Base-by-base conservation (phyloP, 92 coral and sea anemone species). In the Micromussa lordhowensis region DNA sequence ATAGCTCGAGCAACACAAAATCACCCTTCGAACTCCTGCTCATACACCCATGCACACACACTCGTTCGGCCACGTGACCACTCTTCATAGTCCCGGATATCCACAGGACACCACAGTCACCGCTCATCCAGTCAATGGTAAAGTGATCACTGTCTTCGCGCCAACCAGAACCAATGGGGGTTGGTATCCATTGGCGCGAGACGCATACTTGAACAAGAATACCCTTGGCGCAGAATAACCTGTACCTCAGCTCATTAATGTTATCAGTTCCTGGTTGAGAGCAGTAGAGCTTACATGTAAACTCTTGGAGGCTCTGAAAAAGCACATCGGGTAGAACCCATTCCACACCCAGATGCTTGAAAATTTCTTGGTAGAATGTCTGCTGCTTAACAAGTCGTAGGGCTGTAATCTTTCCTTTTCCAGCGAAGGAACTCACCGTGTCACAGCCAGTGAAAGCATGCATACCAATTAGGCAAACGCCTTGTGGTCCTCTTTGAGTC, bases 371-470 rank as follows among this genome's bases (percentile, higher is more conserved):
- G 69, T 68, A 78, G 78, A 83, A 3, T 3, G 14, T 68, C 68
- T 85, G 49, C 54, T 80, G 35, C 49, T 77, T 80, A 63, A 81
- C 68, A 24, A 89, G 51, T 82, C 68, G 57, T 29, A 92, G 83
- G 38, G 92, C 88, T 21, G 26, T 81, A 49, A 88, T 55, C 86
- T 92, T 89, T 1, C 92, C 87, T 71, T 77, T 40, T 22, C 91
- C 95, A 85, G 88, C 91, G 40, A 94, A 95, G 15, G 92, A 94
- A 85, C 96, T 91, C 38, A 91, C 92, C 2, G 93, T 88, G 71
- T 91, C 93, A 80, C 96, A 93, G 59, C n/a, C 98, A 26, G 91
- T 95, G 80, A 68, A 82, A 40, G 92, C 84, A 75, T 95, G 98
- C 88, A 95, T 24, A 38, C 98, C 92, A 83, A 90, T 76, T 71